Evolutionary conservation across 2,888 invertebrate genomes (phyloP), one percentile per base, ranked within the genome.

Genomic region (Globia sparganii): DNA sequence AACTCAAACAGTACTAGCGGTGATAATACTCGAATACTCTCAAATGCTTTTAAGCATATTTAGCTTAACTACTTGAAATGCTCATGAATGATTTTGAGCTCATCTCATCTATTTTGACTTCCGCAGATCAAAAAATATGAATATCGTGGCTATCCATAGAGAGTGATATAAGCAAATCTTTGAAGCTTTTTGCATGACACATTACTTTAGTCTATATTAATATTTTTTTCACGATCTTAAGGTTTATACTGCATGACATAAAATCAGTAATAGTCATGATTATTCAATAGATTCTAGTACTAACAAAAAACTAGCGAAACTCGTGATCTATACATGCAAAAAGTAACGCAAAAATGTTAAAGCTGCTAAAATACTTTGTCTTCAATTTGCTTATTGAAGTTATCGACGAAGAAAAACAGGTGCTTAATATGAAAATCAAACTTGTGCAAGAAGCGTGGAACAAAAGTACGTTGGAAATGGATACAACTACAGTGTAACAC

Each of bases 51-150:
- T 53, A 91, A 90, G 89, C 90, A 86, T 89, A 87, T 86, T 85
- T 85, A 28, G 90, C 87, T 88, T 91, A 90, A 89, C 92, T 92
- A 93, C 91, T 90, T 78, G 79, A 89, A 84, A 85, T 87, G 87
- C 87, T 85, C 84, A 88, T 90, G 88, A 75, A 87, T 88, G 89
- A 87, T 86, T 75, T 77, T 78, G 81, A 88, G 83, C 79, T 83
- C 74, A 43, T 78, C 72, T 76, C 37, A 77, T 65, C 68, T 66
- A 78, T 82, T 75, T 78, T 71, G 65, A 77, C 86, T 83, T 78
- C 81, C 75, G 74, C 82, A 74, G 82, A 87, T 91, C 95, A 96
- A 96, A 96, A 96, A 96, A 96, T 96, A 96, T 96, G 96, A 96
- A 96, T 96, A 96, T 94, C 92, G 93, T 94, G 91, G 91, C 88